A percentile compares a stretch with the other conserved stretches of the same genome.
Evolutionary conservation across 2,888 invertebrate genomes (phyloP).

Genomic region (Merodon equestris): DNA sequence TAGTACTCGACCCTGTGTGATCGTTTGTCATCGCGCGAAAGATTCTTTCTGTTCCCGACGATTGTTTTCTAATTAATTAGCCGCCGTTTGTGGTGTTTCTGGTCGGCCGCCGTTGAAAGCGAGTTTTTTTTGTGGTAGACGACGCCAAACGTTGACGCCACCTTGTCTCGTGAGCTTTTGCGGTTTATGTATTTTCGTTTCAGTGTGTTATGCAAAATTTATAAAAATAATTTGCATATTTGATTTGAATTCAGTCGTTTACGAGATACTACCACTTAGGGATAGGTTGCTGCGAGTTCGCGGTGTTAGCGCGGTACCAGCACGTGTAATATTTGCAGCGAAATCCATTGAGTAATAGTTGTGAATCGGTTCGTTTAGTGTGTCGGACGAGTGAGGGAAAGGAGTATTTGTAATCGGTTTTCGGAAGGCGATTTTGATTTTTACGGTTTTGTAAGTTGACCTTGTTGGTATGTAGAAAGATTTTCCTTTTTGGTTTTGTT

Average conservation of each 20-base stretch:
- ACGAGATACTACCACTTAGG: constrained; percentile 5
- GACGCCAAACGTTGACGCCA: constrained; percentile 35
- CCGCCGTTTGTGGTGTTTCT: constrained; percentile 15
- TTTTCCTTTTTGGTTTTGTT: no score
- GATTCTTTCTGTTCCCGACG: constrained; percentile 29
- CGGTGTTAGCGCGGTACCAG: not conserved
- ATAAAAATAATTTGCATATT: constrained; percentile 20
- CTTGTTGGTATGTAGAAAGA: no score
- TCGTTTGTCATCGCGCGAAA: constrained; percentile 5
- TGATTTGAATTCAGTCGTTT: constrained; percentile 5
- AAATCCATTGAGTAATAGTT: constrained; percentile 23
- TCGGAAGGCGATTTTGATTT: constrained; percentile 3
- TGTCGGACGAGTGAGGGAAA: not conserved
- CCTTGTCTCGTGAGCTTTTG: constrained; percentile 56
- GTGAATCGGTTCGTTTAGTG: not conserved
- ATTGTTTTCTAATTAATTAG: constrained; percentile 56
- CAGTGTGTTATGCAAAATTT: constrained; percentile 41
- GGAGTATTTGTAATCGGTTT: constrained; percentile 4
- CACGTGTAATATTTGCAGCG: not conserved
- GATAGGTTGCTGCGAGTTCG: not conserved
- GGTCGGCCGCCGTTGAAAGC: constrained; percentile 29
- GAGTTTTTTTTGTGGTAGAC: not conserved
- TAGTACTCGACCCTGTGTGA: constrained; percentile 19
- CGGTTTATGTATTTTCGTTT: constrained; percentile 20
- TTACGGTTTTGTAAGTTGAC: constrained; percentile 33